Evolutionary conservation across 2,888 invertebrate genomes (phyloP).

Genomic region (Helobdella robusta): DNA sequence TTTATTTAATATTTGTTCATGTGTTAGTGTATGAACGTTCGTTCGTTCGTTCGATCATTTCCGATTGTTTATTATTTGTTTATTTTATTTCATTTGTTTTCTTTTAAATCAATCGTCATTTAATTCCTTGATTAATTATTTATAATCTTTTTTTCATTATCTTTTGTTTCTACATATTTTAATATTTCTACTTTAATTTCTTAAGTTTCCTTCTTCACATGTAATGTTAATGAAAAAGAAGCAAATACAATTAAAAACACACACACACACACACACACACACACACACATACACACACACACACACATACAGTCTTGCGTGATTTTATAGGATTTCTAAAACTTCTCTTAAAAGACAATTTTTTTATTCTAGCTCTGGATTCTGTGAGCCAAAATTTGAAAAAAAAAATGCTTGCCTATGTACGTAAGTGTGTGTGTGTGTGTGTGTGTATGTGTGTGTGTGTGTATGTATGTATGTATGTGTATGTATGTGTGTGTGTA

Average conservation of each 20-base stretch:
- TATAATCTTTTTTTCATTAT: too few relatives aligned
- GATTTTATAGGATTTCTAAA: neutral
- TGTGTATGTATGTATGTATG: neutral
- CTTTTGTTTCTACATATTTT: too few relatives aligned
- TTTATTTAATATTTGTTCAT: too few relatives aligned
- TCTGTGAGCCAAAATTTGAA: neutral
- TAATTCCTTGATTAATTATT: too few relatives aligned
- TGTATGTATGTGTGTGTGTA: neutral
- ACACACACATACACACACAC: neutral
- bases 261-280: neutral
- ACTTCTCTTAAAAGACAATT: neutral
- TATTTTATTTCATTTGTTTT: neutral
- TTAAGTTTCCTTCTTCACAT: too few relatives aligned
- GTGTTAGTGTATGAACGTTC: too few relatives aligned
- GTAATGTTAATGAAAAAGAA: too few relatives aligned
- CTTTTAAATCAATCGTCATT: too few relatives aligned
- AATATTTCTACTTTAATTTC: too few relatives aligned
- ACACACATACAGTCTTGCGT: conserved; percentile 4
- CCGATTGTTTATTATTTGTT: neutral
- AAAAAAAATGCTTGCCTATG: neutral
- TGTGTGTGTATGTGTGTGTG: neutral
- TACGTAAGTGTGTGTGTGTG: neutral
- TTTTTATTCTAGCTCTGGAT: neutral
- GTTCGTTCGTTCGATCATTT: neutral
- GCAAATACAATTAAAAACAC: too few relatives aligned